Conservation (phyloP, 2,113 vertebrate species). For the Alexandromys fortis region DNA sequence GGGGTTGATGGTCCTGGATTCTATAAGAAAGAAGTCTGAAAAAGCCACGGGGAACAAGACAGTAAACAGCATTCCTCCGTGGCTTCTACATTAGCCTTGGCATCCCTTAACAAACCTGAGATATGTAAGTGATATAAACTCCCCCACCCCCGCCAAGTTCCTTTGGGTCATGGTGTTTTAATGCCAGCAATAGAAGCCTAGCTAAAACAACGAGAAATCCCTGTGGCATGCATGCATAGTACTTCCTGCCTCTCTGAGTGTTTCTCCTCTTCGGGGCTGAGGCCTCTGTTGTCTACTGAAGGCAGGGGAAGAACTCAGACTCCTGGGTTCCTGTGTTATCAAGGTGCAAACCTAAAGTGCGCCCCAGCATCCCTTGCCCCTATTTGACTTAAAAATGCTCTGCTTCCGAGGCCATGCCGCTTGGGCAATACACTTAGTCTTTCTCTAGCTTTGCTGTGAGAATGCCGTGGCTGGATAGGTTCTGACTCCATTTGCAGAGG, state of each 20-base stretch:
- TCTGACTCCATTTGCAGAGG: neutral
- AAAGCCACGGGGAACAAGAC: neutral
- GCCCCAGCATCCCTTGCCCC: neutral
- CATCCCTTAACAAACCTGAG: neutral
- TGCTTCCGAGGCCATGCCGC: too few species aligned
- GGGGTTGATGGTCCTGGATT: neutral
- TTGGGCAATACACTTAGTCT: neutral
- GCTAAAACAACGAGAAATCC: neutral
- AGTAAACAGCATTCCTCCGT: neutral
- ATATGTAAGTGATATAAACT: neutral
- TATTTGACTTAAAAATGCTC: neutral
- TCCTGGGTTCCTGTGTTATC: neutral
- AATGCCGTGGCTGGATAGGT: neutral
- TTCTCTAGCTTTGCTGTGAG: neutral
- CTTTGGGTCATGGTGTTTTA: neutral
- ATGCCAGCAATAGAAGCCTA: neutral
- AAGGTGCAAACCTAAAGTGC: neutral
- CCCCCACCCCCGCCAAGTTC: neutral
- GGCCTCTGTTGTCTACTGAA: neutral
- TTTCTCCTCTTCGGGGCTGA: neutral
- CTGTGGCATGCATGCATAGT: rapidly evolving
- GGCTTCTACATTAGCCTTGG: neutral
- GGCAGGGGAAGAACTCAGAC: neutral
- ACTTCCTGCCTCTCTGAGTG: too few species aligned
- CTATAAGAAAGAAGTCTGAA: neutral